Conservation (phyloP, 2,113 vertebrate species). For the Poecile atricapillus region DNA sequence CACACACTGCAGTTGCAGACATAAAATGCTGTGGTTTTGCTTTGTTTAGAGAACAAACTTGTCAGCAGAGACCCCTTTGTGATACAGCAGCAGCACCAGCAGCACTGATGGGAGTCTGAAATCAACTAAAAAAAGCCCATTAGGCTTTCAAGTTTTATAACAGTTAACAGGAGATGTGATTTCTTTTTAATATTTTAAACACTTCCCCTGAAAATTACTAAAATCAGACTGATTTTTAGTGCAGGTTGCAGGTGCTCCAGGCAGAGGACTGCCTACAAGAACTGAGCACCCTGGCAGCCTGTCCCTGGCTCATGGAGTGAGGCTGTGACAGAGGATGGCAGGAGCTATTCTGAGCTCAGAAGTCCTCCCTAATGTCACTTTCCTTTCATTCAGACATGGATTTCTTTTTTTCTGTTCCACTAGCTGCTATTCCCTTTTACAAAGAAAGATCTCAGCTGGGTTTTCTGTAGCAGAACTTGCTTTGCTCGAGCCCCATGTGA, state of each 20-base stretch:
- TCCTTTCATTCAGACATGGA: background rate
- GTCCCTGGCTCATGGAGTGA: background rate
- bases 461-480: slow-evolving; percentile 10
- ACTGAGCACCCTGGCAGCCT: background rate
- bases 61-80: background rate
- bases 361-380: slow-evolving; percentile 25
- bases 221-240: background rate
- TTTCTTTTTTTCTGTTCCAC: slow-evolving; percentile 20
- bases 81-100: background rate
- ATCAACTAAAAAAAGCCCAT: background rate
- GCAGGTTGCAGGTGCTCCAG: background rate
- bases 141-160: background rate
- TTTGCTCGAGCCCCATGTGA: background rate
- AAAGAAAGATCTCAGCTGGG: slow-evolving; percentile 6
- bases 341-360: background rate
- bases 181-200: background rate
- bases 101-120: background rate
- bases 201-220: background rate
- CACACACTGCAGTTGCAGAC: background rate
- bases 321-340: background rate
- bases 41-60: background rate
- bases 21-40: background rate
- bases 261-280: background rate
- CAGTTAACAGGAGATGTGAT: background rate
- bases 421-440: slow-evolving; percentile 32